Evolutionary conservation across 1,140 invertebrate genomes (phyloP).

Genomic region (Mya arenaria): DNA sequence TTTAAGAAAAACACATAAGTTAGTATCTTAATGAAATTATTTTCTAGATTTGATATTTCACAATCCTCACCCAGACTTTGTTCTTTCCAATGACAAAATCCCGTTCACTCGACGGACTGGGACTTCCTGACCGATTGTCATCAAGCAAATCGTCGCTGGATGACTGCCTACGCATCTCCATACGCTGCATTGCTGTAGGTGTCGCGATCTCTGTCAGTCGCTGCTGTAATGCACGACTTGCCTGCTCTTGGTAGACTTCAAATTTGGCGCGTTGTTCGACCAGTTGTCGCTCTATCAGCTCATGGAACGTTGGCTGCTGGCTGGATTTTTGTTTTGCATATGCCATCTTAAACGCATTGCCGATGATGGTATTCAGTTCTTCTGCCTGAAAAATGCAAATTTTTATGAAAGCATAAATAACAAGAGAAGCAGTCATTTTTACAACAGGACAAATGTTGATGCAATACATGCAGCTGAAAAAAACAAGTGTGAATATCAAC

Average conservation of each 20-base stretch:
- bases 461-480: too few species aligned
- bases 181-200: slow-evolving; percentile 72
- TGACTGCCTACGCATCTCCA: slow-evolving; percentile 72
- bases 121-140: neutral
- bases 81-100: slow-evolving; percentile 64
- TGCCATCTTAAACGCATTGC: slow-evolving; percentile 95
- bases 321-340: slow-evolving; percentile 91
- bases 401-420: too few species aligned
- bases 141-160: slow-evolving; percentile 59
- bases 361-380: slow-evolving; percentile 92
- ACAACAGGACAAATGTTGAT: too few species aligned
- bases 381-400: slow-evolving; percentile 86
- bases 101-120: slow-evolving; percentile 34
- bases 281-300: slow-evolving; percentile 79
- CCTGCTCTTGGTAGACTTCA: slow-evolving; percentile 73
- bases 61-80: slow-evolving; percentile 77
- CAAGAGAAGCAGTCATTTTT: too few species aligned
- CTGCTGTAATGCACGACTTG: slow-evolving; percentile 70
- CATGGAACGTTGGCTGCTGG: slow-evolving; percentile 78
- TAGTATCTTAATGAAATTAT: too few species aligned
- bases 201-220: slow-evolving; percentile 75
- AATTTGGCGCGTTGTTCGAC: slow-evolving; percentile 75
- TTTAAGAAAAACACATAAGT: too few species aligned
- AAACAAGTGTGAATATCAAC: too few species aligned
- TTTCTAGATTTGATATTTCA: too few species aligned